Conservation (phyloP, 2,113 vertebrate species). For the Halcyon senegalensis region DNA sequence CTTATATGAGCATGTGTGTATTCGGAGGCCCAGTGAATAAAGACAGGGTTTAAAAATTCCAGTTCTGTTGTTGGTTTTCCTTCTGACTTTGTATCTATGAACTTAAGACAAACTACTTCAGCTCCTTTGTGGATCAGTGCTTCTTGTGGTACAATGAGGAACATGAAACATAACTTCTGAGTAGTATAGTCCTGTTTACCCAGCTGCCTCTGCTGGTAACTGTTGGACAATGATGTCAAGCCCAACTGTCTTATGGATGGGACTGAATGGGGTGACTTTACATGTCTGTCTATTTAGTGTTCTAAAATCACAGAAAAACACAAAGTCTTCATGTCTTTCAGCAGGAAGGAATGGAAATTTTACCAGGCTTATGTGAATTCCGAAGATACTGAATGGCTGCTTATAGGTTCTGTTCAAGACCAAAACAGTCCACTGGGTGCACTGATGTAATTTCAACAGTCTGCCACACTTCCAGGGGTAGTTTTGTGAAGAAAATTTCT, state of each 20-base stretch:
- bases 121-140: background rate
- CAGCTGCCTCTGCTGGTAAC: background rate
- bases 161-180: background rate
- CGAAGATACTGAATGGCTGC: background rate
- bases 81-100: background rate
- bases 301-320: background rate
- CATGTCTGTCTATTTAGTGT: background rate
- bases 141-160: background rate
- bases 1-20: background rate
- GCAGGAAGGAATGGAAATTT: background rate
- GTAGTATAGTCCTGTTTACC: background rate
- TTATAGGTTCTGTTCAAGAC: background rate
- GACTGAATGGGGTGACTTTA: background rate
- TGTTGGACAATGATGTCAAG: background rate
- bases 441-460: background rate
- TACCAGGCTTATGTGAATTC: background rate
- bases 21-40: background rate
- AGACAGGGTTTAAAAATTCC: background rate
- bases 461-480: background rate
- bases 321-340: background rate
- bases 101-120: background rate
- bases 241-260: background rate
- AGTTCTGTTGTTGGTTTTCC: background rate
- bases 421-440: background rate
- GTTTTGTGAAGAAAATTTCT: background rate